Base-by-base conservation (phyloP, 2,888 invertebrate species). In the Agapostemon virescens region DNA sequence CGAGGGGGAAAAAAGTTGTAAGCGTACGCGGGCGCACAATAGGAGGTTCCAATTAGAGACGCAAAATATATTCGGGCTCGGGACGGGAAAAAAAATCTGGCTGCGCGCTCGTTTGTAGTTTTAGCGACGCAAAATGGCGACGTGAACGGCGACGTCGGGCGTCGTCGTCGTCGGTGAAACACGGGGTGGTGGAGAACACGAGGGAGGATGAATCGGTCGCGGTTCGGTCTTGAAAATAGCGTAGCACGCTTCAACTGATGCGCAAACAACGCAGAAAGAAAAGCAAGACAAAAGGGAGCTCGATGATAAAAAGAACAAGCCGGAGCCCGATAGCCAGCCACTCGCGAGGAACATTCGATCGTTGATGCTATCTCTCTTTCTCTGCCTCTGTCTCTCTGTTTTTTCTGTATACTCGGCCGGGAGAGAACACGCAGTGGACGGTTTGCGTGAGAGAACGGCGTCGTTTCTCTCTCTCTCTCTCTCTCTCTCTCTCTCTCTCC, bases 361-460 rank as follows among this genome's bases (percentile, higher is more conserved):
- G 78, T 55, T 68, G 73, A 82, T 82, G 69, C 11, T 74, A 67
- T 79, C 74, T 74, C 23, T 67, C 63, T 40, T 23, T 45, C 55
- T 74, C 49, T 11, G 33, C n/a, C 33, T 33, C 61, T 63, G 20
- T 63, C 33, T 36, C 61, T 63, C 61, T 63, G 33, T 63, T 58
- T 63, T 63, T 66, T 20, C 23, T 33, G 58, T 58, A 58, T 20
- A 15, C 58, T 7, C 30, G 58, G 30, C 26, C 17, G 17, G 58
- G 58, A 13, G 26, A 20, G 58, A 58, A 33, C 30, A 58, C 58
- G 58, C 58, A 30, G 58, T 20, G 58, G 58, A 58, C 58, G 58
- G 74, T 69, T 72, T 64, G 84, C 81, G 81, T 70, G 86, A 83
- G 86, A 71, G 74, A 73, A 66, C 30, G 69, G 61, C 55, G 26